Percentiles rank a stretch among this genome's conserved stretches.
phyloP scores from a whole-genome alignment of 2,797 vertebrate genomes.

The Xiphophorus birchmanni region DNA sequence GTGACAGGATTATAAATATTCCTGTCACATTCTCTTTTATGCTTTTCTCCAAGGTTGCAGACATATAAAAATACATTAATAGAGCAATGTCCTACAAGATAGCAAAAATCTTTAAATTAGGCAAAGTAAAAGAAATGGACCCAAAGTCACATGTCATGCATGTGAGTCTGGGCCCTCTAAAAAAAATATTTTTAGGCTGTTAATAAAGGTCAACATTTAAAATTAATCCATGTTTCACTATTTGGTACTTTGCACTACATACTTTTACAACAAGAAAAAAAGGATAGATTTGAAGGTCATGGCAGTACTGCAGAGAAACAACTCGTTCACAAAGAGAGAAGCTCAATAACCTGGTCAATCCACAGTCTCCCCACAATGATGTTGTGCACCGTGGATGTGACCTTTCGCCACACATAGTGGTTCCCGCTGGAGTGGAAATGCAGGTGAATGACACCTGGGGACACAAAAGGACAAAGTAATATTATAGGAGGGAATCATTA shows the following conservation, averaged over 20 bases:
- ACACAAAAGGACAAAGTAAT: slow-evolving; percentile 30
- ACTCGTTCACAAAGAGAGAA: slow-evolving; percentile 6
- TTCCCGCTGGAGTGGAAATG: slow-evolving; percentile 94
- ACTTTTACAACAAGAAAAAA: slow-evolving; percentile 5
- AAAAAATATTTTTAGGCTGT: slow-evolving; percentile 44
- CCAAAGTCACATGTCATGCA: slow-evolving; percentile 6
- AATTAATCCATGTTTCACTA: slow-evolving; percentile 38
- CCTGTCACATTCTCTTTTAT: neutral
- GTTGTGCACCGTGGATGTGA: slow-evolving; percentile 99
- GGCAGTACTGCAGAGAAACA: neutral
- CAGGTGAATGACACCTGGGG: slow-evolving; percentile 92
- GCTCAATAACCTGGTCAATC: slow-evolving; percentile 91
- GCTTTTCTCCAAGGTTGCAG: neutral
- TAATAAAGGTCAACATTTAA: slow-evolving; percentile 62
- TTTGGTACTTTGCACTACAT: slow-evolving; percentile 16
- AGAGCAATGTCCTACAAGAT: neutral
- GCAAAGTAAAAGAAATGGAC: neutral
- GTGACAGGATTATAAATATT: neutral
- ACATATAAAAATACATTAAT: neutral
- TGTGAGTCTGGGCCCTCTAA: slow-evolving; percentile 49
- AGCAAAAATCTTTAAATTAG: neutral
- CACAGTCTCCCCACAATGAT: slow-evolving; percentile 99
- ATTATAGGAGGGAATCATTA: slow-evolving; percentile 11
- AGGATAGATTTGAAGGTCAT: slow-evolving; percentile 11
- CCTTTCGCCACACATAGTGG: slow-evolving; percentile 97